Base-by-base conservation (phyloP, 30 jellyfish, hydroid and myxozoan species). In the Catostylus mosaicus region DNA sequence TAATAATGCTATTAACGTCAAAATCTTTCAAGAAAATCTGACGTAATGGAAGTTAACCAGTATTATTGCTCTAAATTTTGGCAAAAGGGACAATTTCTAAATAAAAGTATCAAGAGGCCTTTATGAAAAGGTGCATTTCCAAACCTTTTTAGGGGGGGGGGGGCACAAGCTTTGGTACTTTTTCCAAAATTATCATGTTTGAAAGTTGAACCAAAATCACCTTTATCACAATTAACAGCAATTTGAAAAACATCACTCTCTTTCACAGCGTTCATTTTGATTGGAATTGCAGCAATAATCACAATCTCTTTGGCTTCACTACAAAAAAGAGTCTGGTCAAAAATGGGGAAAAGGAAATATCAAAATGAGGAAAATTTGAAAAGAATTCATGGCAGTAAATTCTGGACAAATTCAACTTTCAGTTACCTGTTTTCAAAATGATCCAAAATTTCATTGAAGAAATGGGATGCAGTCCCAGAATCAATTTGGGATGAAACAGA, bases 171-270 rank as follows among this genome's bases (percentile, higher is more conserved):
- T n/a, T n/a, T n/a, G n/a, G n/a, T n/a, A n/a, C n/a, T n/a, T n/a
- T n/a, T n/a, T n/a, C n/a, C n/a, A n/a, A n/a, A n/a, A n/a, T n/a
- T n/a, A n/a, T n/a, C n/a, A n/a, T n/a, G n/a, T 5, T 40, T 40
- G 54, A 40, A 7, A 40, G 14, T 40, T 5, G 54, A 14, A 10
- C 1, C 10, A 22, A 38, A 57, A 12, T 20, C 29, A 65, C 90
- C 90, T 80, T 48, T 57, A 12, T 80, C 38, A 51, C 77, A 47
- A 35, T 80, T 80, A 20, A 80, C 31, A 34, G 84, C 74, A 67
- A 80, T 30, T 40, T 80, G 90, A 38, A 45, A 67, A 48, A 80
- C 84, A 3, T 80, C 84, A 29, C 77, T 6, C 2, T 80, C 90
- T 67, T 37, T 16, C 11, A 70, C 63, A 24, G 83, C 32, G 16